Base-by-base conservation (phyloP, 2,888 invertebrate species). In the Lepas anatifera region DNA sequence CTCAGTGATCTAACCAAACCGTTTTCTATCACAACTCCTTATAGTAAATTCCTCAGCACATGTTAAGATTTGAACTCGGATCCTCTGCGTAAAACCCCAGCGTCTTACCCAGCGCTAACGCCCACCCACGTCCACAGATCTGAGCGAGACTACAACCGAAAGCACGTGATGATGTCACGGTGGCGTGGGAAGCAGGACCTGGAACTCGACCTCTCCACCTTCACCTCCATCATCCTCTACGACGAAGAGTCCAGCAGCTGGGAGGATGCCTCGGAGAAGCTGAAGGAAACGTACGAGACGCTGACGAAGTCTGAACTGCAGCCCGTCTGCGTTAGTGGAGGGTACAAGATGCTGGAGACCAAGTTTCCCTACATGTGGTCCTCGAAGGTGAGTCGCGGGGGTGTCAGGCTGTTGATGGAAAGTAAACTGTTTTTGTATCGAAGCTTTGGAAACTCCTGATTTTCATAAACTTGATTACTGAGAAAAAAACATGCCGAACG, bases 191-290 rank as follows among this genome's bases (percentile, higher is more conserved):
- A 74, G 11, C 74, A 76, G 46, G 75, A 75, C 58, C 68, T 70
- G 10, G 71, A 73, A 18, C 68, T 74, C 29, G 73, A 73, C 27
- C 72, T 77, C 32, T 71, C 70, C 35, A 70, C 71, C 43, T 77
- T 74, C 72, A 75, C 74, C 37, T 72, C 75, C 71, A 75, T 78
- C 27, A 74, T 78, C 3, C 74, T 78, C 18, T 78, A 77, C 71
- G 77, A 78, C 70, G 74, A 75, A 43, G 52, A 63, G 58, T 71
- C 74, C 27, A 67, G 71, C 29, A 68, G 70, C 27, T 29, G 67
- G 37, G 68, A 67, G 22, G 29, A 72, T n/a, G 66, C 70, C 13
- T 68, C 52, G 18, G 68, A 35, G 39, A 71, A 50, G 41, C 46
- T 70, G 64, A 50, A 35, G 39, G 27, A 13, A 27, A 58, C 66